These are phyloP conservation scores for Mastigias papua DNA, from an alignment of 30 jellyfish, hydroid and myxozoan species.

Conservation along the genomic window DNA sequence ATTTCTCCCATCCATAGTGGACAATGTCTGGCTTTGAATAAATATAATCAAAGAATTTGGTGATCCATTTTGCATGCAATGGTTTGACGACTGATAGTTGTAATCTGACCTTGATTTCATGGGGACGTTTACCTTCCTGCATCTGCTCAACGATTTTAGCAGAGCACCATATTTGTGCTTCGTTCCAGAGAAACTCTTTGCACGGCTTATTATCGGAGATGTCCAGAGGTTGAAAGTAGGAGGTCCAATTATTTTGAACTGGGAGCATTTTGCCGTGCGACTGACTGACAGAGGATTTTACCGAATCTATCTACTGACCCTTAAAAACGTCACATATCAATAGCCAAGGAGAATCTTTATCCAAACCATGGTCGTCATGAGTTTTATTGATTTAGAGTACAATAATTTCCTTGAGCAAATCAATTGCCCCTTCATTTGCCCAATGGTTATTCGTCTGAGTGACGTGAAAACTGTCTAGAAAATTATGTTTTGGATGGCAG, in stretches of 20 bases:
- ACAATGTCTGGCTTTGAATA: not conserved
- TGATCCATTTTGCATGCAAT: not conserved
- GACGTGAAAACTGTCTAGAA: not conserved
- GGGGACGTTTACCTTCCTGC: not conserved
- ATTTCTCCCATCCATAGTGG: not conserved
- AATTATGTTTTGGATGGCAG: not conserved
- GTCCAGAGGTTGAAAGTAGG: not conserved
- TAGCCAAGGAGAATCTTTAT: not conserved
- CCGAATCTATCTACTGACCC: not conserved
- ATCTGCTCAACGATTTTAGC: not conserved
- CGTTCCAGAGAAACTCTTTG: not conserved
- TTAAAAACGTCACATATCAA: not conserved
- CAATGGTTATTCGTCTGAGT: not conserved
- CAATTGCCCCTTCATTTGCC: not conserved
- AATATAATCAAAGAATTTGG: not conserved
- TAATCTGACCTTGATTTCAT: not conserved
- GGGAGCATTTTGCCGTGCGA: not conserved
- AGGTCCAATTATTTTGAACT: not conserved
- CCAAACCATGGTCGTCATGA: not conserved
- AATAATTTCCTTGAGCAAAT: not conserved
- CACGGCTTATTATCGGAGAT: not conserved
- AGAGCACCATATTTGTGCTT: not conserved
- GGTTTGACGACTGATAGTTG: too few relatives aligned
- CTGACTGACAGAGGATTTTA: not conserved
- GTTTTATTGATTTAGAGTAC: not conserved